These are phyloP conservation scores for Cyprinodon brontotheroides DNA, from an alignment of 2,113 vertebrate species.

Conservation along the genomic window DNA sequence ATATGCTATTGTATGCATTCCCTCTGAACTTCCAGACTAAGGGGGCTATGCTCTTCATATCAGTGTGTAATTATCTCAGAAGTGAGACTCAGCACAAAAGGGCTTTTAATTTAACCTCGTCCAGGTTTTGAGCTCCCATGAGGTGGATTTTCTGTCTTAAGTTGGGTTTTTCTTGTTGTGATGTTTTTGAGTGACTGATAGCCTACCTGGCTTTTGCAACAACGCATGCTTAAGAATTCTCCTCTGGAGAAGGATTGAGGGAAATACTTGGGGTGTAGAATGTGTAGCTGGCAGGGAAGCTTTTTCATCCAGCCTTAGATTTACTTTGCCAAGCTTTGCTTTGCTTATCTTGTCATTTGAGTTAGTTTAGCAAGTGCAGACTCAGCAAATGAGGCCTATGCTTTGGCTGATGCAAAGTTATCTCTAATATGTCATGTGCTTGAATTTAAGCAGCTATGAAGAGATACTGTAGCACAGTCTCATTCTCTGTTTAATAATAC, in stretches of 20 bases:
- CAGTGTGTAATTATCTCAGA: slow-evolving; percentile 73
- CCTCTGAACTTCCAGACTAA: slow-evolving; percentile 64
- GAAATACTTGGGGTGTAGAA: slow-evolving; percentile 48
- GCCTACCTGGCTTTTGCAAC: slow-evolving; percentile 61
- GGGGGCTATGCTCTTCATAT: slow-evolving; percentile 70
- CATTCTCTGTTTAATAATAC: slow-evolving; percentile 56
- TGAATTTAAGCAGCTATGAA: slow-evolving; percentile 36
- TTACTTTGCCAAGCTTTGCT: slow-evolving; percentile 63
- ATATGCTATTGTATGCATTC: slow-evolving; percentile 69
- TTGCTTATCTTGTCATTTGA: slow-evolving; percentile 62
- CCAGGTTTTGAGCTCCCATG: slow-evolving; percentile 51
- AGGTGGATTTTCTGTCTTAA: slow-evolving; percentile 65
- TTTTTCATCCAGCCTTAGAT: slow-evolving; percentile 67
- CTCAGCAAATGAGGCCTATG: slow-evolving; percentile 57
- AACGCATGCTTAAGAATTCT: slow-evolving; percentile 59
- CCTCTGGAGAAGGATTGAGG: slow-evolving; percentile 56
- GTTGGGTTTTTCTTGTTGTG: slow-evolving; percentile 55
- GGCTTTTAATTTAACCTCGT: slow-evolving; percentile 70
- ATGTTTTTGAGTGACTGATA: slow-evolving; percentile 65
- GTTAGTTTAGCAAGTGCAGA: slow-evolving; percentile 65
- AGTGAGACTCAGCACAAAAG: slow-evolving; percentile 75
- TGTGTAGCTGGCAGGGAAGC: slow-evolving; percentile 53
- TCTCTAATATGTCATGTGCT: slow-evolving; percentile 61
- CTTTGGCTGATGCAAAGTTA: slow-evolving; percentile 47
- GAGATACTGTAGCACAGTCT: slow-evolving; percentile 45